Evolutionary conservation across 2,888 invertebrate genomes (phyloP), one percentile per base, ranked within the genome.

Genomic region (Reticulitermes lucifugus): DNA sequence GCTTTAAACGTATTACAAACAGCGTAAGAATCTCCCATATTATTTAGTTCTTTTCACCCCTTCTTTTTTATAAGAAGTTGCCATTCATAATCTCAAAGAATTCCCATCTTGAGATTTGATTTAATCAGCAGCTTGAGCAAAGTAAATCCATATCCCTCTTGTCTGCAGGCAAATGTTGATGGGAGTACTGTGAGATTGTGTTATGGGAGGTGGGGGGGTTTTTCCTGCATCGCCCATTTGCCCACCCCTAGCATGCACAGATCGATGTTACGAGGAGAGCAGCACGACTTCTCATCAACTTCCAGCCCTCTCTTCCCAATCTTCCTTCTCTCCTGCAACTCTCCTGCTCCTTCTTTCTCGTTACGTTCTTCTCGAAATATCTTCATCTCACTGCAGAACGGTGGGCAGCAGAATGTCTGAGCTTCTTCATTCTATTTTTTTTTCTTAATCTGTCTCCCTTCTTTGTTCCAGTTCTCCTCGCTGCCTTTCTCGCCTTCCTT

Each of bases 261-360:
- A 73, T 73, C 73, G 41, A 73, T 73, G 73, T 41, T 73, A 73
- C 41, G 35, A 41, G 41, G 73, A 73, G 73, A 35, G 12, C 14
- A 35, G 22, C 70, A 25, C 25, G 73, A 73, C 73, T 73, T 73
- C 73, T 73, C 73, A 73, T 73, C 73, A 41, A 41, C 29, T 73
- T 73, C 73, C 25, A 65, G 18, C 41, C 21, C 41, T 73, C 73
- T 18, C 14, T 35, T 18, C 41, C 73, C 35, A 73, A 73, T 41
- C 41, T 73, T 41, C 73, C 18, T 41, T 21, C 73, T 73, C 73
- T 73, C 73, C 41, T n/a, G n/a, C n/a, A n/a, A 9, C 65, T 65
- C 41, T 73, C 73, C 25, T 18, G 10, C 73, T 73, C 73, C 6
- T 73, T 18, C 71, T 35, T 9, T 1, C 25, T 25, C 14, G 6